These are phyloP conservation scores for Cettia cetti DNA, from an alignment of 2,113 vertebrate genomes.

Conservation along the genomic window DNA sequence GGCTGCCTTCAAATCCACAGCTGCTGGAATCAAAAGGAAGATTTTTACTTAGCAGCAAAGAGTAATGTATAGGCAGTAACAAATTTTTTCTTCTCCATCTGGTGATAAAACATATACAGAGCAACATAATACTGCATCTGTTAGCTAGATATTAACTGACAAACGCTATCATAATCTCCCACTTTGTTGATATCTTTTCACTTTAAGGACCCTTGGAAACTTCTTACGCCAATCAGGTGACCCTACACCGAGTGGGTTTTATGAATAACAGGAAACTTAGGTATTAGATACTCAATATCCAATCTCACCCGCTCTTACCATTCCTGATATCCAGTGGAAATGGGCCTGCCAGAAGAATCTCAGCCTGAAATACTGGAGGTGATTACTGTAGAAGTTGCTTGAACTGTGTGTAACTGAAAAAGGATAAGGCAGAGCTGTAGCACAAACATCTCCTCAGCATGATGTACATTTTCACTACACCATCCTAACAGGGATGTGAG, in stretches of 20 bases:
- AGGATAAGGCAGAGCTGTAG: background rate
- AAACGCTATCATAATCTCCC: background rate
- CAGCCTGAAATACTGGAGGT: background rate
- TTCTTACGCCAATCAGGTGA: background rate
- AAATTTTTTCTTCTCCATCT: background rate
- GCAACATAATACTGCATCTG: background rate
- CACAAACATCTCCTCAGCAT: fast-evolving
- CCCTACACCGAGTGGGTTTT: background rate
- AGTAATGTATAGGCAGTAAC: background rate
- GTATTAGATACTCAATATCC: background rate
- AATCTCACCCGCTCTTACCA: background rate
- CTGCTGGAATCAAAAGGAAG: background rate
- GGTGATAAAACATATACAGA: background rate
- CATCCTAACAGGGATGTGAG: background rate
- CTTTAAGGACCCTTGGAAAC: background rate
- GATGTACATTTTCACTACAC: background rate
- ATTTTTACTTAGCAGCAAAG: background rate
- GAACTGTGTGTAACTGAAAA: background rate
- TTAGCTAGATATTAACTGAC: background rate
- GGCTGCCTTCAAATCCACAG: background rate
- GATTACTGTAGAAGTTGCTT: background rate
- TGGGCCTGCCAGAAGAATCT: background rate
- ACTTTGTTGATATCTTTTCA: background rate
- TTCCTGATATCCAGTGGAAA: background rate
- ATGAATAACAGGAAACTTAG: background rate